A percentile compares a stretch with the other conserved stretches of the same genome.
phyloP scores from a whole-genome alignment of 2,888 invertebrate genomes.

The Ischnura elegans region DNA sequence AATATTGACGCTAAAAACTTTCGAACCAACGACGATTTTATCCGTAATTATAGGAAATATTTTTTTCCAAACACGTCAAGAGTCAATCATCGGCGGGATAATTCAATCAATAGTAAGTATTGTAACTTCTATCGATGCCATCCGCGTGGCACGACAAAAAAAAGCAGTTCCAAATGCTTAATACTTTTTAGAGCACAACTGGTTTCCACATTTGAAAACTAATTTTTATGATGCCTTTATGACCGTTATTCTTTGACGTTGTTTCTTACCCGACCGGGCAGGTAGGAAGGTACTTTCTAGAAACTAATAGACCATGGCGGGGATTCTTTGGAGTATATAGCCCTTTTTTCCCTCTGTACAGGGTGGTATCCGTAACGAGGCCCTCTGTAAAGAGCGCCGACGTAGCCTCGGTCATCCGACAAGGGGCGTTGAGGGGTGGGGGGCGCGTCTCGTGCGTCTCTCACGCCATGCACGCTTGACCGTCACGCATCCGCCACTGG shows the following conservation, averaged over 20 bases:
- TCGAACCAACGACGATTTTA: too few relatives aligned
- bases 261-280: not conserved
- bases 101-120: not conserved
- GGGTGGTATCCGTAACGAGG: not conserved
- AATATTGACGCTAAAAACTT: too few relatives aligned
- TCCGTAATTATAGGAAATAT: not conserved
- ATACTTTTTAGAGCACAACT: not conserved
- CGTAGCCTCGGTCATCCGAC: not conserved
- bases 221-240: not conserved
- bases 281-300: not conserved
- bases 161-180: not conserved
- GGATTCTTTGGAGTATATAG: not conserved
- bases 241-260: not conserved
- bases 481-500: conserved; percentile 61
- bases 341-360: not conserved
- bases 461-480: conserved; percentile 2
- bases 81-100: not conserved
- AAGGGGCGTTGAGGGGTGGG: not conserved
- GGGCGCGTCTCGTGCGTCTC: not conserved
- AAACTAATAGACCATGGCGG: not conserved
- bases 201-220: not conserved
- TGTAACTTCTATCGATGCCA: not conserved
- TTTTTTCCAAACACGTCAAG: not conserved
- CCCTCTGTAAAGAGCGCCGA: not conserved
- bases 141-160: not conserved